Conservation (phyloP, 2,888 invertebrate species). For the Gasteruption jaculator region DNA sequence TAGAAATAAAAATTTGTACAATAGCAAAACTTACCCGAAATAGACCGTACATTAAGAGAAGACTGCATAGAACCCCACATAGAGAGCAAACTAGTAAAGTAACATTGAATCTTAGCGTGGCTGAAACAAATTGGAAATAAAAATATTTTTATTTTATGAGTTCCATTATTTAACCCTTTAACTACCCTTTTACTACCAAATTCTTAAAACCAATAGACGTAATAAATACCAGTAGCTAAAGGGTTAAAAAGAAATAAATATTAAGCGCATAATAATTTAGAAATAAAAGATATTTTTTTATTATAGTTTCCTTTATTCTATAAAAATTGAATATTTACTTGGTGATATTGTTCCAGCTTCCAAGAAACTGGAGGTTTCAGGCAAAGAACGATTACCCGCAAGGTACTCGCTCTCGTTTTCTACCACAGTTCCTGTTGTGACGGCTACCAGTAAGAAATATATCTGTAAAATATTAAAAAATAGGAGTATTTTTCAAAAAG, state of each 20-base stretch:
- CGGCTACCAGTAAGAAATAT: constrained; percentile 63
- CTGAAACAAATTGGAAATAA: constrained; percentile 54
- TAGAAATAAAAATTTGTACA: too few relatives aligned
- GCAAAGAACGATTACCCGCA: constrained; percentile 53
- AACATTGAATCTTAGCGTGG: constrained; percentile 69
- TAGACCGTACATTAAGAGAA: constrained; percentile 65
- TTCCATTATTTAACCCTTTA: too few relatives aligned
- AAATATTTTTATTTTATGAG: too few relatives aligned
- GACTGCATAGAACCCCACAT: constrained; percentile 64
- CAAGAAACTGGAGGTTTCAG: constrained; percentile 49
- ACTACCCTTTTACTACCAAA: too few relatives aligned
- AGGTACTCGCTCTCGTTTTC: constrained; percentile 66
- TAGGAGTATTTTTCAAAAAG: too few relatives aligned
- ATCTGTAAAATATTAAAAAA: constrained; percentile 59
- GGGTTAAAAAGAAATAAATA: too few relatives aligned
- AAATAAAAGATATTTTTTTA: constrained; percentile 24
- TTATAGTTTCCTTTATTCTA: too few relatives aligned
- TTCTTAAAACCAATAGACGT: too few relatives aligned
- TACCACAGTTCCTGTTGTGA: constrained; percentile 63
- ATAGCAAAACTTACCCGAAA: constrained; percentile 69
- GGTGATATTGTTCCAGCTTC: constrained; percentile 52
- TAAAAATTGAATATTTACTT: too few relatives aligned
- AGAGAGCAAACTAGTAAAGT: constrained; percentile 65
- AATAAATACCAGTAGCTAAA: too few relatives aligned
- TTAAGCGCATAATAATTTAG: constrained; percentile 16